Percentiles rank a stretch among this genome's conserved stretches.
phyloP scores from a whole-genome alignment of 2,888 invertebrate species.

The Limnephilus rhombicus region DNA sequence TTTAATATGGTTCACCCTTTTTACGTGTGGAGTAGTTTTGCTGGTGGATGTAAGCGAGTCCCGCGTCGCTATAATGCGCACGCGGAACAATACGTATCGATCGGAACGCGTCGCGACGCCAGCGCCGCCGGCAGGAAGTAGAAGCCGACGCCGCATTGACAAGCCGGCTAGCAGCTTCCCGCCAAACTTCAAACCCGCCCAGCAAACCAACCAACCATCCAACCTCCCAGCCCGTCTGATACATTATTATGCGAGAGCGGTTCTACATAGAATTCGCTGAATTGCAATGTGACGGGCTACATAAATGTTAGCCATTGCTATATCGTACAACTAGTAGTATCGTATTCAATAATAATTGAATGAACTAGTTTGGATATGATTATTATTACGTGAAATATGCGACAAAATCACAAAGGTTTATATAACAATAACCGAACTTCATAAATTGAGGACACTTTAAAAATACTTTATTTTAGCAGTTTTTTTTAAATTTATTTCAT shows the following conservation, averaged over 20 bases:
- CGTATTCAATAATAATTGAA: background rate
- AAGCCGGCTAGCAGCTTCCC: constrained; percentile 56
- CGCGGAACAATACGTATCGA: constrained; percentile 52
- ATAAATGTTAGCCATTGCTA: background rate
- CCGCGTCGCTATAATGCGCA: constrained; percentile 36
- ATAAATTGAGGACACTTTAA: too few species aligned
- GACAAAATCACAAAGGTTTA: too few species aligned
- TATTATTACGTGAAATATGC: background rate
- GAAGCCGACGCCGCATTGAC: constrained; percentile 54
- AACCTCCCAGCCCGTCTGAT: background rate
- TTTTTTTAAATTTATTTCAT: too few species aligned
- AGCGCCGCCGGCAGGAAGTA: constrained; percentile 42
- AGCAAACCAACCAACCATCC: background rate
- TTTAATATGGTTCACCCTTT: background rate
- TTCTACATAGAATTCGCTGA: background rate
- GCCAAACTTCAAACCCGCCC: constrained; percentile 49
- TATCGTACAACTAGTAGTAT: background rate
- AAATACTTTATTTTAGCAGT: too few species aligned
- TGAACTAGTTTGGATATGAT: background rate
- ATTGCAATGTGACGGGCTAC: background rate
- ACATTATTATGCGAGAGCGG: background rate
- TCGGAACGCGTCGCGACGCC: constrained; percentile 53
- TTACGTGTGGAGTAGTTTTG: background rate
- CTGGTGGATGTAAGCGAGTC: background rate
- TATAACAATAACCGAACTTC: too few species aligned